Conservation (phyloP, 2,797 vertebrate genomes). For the Aplochiton taeniatus region DNA sequence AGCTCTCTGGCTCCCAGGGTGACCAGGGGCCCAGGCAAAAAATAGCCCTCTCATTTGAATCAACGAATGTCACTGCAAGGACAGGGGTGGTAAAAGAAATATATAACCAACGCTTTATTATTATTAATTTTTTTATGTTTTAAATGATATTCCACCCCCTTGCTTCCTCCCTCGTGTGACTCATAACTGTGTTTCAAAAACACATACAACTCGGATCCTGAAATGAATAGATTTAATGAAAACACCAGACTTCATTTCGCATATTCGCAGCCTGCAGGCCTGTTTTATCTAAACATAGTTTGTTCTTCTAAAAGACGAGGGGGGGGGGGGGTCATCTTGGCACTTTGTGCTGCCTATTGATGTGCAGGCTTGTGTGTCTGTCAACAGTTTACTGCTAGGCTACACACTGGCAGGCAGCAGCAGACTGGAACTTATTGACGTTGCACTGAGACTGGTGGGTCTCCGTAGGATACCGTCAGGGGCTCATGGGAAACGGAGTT, state of each 20-base stretch:
- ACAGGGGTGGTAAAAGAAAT: constrained; percentile 63
- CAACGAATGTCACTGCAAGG: constrained; percentile 65
- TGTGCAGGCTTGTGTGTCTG: constrained; percentile 65
- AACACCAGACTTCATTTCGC: no score
- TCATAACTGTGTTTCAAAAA: constrained; percentile 32
- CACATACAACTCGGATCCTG: constrained; percentile 38
- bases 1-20: constrained; percentile 68
- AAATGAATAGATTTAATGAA: constrained; percentile 3
- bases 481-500: constrained; percentile 66
- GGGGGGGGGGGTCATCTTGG: not conserved
- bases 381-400: constrained; percentile 68
- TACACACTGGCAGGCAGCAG: constrained; percentile 34
- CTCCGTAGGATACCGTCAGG: constrained; percentile 43
- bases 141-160: constrained; percentile 28
- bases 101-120: constrained; percentile 9
- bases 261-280: constrained; percentile 17
- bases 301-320: constrained; percentile 1
- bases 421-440: constrained; percentile 61
- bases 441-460: constrained; percentile 54
- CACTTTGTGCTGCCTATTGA: constrained; percentile 41
- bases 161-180: constrained; percentile 5
- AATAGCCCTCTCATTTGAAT: constrained; percentile 64
- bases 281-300: constrained; percentile 43
- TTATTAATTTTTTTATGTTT: constrained; percentile 22
- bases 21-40: constrained; percentile 55